Percentiles rank a stretch among this genome's conserved stretches.
Evolutionary conservation across 2,888 invertebrate species (phyloP).

Genomic region (Andrena fulva): DNA sequence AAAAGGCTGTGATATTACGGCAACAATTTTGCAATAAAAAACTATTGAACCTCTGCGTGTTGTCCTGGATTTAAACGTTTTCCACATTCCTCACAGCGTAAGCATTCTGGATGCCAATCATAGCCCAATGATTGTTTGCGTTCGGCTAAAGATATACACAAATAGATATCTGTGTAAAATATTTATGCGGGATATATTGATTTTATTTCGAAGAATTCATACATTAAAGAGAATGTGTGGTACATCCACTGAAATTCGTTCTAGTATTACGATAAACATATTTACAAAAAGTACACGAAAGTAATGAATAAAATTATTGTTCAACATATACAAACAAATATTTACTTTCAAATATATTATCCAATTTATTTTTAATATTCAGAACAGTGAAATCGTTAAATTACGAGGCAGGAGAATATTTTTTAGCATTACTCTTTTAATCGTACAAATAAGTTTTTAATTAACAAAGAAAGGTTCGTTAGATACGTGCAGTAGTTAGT

Average conservation of each 20-base stretch:
- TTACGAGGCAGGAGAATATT: constrained; percentile 17
- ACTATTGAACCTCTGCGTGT: constrained; percentile 88
- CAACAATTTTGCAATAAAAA: constrained; percentile 12
- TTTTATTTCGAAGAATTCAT: constrained; percentile 6
- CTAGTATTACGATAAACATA: no score
- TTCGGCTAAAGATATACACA: constrained; percentile 88
- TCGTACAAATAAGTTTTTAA: constrained; percentile 6
- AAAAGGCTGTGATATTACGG: neutral
- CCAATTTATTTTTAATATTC: neutral
- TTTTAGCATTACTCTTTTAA: constrained; percentile 8
- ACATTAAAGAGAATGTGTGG: constrained; percentile 1
- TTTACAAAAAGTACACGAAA: neutral
- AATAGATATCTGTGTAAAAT: constrained; percentile 39
- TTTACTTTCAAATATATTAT: neutral
- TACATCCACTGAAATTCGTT: neutral
- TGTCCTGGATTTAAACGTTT: constrained; percentile 93
- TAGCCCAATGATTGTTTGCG: constrained; percentile 94
- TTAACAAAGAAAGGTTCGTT: neutral
- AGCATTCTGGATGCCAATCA: constrained; percentile 94
- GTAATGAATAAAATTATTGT: neutral
- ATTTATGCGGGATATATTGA: neutral
- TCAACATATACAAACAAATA: constrained; percentile 3
- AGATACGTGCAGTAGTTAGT: constrained; percentile 1
- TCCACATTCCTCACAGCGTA: constrained; percentile 93
- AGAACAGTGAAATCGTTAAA: neutral